These are phyloP conservation scores for Corynorhinus townsendii DNA, from an alignment of 2,113 vertebrate species.

Conservation along the genomic window DNA sequence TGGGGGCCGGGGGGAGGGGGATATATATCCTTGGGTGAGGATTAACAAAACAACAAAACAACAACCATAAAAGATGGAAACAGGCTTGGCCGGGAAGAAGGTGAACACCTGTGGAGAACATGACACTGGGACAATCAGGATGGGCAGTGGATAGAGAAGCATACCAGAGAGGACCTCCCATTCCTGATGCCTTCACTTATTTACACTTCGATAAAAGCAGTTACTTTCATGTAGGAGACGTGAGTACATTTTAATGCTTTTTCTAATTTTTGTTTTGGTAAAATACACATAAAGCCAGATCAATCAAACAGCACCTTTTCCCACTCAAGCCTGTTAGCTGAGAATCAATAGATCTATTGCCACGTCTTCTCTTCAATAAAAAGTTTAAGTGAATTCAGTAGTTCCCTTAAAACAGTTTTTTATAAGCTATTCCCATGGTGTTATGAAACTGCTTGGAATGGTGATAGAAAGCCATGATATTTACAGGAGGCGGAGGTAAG, in stretches of 20 bases:
- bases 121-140: fast-evolving
- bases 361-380: neutral
- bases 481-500: neutral
- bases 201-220: neutral
- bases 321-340: neutral
- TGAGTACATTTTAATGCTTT: neutral
- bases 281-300: neutral
- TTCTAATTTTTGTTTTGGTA: neutral
- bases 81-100: neutral
- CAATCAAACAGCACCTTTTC: neutral
- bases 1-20: fast-evolving
- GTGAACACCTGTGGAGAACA: neutral
- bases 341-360: neutral
- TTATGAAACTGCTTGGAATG: constrained; percentile 1
- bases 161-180: neutral
- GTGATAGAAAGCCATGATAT: neutral
- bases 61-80: too few species aligned
- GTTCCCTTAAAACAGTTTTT: neutral
- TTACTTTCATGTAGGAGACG: neutral
- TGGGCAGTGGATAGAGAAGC: neutral
- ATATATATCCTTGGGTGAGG: too few species aligned
- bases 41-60: too few species aligned
- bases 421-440: neutral
- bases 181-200: neutral
- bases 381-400: neutral